phyloP scores from a whole-genome alignment of 2,888 invertebrate species.

The Drosophila melanosoma region DNA sequence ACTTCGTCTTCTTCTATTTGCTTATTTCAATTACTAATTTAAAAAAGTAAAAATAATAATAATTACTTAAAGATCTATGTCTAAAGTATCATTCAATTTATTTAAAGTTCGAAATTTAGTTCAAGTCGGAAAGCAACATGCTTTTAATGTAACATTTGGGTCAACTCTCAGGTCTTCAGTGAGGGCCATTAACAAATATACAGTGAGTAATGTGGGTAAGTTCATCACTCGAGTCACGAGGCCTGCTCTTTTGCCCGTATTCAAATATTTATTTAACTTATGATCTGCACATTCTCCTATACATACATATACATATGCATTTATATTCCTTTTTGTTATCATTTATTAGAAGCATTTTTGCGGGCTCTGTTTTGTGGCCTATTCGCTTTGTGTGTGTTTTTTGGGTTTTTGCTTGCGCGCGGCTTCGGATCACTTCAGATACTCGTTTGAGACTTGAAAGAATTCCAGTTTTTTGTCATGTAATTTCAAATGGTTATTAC shows the following conservation, averaged over 20 bases:
- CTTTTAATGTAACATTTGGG: slow-evolving; percentile 18
- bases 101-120: neutral
- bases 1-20: neutral
- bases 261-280: slow-evolving; percentile 43
- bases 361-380: slow-evolving; percentile 27
- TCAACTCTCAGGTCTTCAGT: slow-evolving; percentile 32
- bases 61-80: neutral
- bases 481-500: neutral
- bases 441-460: slow-evolving; percentile 25
- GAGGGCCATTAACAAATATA: slow-evolving; percentile 47
- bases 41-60: too few relatives aligned
- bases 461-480: slow-evolving; percentile 28
- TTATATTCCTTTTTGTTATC: slow-evolving; percentile 12
- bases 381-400: slow-evolving; percentile 27
- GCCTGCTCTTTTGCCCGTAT: slow-evolving; percentile 10
- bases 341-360: slow-evolving; percentile 48
- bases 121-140: neutral
- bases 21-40: neutral
- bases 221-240: slow-evolving; percentile 25
- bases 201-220: slow-evolving; percentile 25
- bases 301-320: neutral
- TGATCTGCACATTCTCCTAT: slow-evolving; percentile 40
- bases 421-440: slow-evolving; percentile 11
- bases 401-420: slow-evolving; percentile 16
- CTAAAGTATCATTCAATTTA: neutral